These are phyloP conservation scores for Dolichopus griseipennis DNA, from an alignment of 2,888 invertebrate species.

Conservation along the genomic window DNA sequence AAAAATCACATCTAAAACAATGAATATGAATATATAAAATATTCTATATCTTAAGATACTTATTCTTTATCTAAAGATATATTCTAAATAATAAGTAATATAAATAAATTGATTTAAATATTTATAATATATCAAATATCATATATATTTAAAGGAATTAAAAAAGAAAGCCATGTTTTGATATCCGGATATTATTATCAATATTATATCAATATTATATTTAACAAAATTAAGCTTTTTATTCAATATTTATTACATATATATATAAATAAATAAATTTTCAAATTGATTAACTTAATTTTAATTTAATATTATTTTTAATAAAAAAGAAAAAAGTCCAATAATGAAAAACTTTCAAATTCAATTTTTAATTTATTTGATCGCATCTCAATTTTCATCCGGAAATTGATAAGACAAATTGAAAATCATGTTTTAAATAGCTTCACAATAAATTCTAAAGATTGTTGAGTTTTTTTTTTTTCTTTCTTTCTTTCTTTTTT, in stretches of 20 bases:
- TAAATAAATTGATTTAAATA: not conserved
- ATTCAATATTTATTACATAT: not conserved
- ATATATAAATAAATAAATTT: not conserved
- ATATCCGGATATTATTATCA: not conserved
- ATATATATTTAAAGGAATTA: not conserved
- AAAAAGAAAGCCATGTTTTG: not conserved
- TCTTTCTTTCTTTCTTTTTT: too few relatives aligned
- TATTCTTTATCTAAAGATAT: not conserved
- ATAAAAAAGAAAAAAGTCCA: not conserved
- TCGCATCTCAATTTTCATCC: conserved; percentile 3
- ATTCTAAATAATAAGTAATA: not conserved
- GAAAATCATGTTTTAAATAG: not conserved
- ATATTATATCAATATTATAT: too few relatives aligned
- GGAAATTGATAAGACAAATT: conserved; percentile 4
- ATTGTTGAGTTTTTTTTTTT: not conserved
- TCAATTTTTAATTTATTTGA: not conserved
- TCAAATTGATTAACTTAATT: not conserved
- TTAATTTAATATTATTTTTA: not conserved
- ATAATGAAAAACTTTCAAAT: not conserved
- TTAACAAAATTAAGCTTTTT: not conserved
- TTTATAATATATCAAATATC: not conserved
- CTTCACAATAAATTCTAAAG: not conserved
- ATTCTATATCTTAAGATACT: too few relatives aligned
- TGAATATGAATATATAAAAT: not conserved
- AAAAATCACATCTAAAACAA: not conserved